Percentiles rank a stretch among this genome's conserved stretches.
Evolutionary conservation across 2,888 invertebrate genomes (phyloP).

Genomic region (Altica lythri): DNA sequence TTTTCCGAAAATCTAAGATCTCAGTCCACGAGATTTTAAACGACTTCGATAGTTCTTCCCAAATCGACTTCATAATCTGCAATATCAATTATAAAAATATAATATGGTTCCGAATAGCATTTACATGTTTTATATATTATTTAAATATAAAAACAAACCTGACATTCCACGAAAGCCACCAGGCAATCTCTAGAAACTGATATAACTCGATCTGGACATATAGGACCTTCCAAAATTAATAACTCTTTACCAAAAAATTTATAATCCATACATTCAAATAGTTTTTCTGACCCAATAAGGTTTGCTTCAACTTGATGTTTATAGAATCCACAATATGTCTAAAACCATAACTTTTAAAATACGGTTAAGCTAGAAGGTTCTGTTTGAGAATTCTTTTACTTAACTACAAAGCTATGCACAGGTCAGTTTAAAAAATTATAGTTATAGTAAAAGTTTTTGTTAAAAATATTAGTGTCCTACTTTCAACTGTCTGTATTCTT

Average conservation of each 20-base stretch:
- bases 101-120: not conserved
- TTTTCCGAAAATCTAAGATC: constrained; percentile 67
- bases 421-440: no score
- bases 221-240: constrained; percentile 71
- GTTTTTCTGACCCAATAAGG: constrained; percentile 74
- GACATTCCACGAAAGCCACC: constrained; percentile 85
- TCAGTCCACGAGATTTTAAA: constrained; percentile 68
- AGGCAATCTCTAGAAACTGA: constrained; percentile 83
- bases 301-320: constrained; percentile 85
- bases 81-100: constrained; percentile 30
- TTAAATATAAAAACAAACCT: constrained; percentile 59
- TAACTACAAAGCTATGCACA: no score
- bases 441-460: not conserved
- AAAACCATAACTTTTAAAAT: no score
- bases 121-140: not conserved
- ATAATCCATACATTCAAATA: constrained; percentile 86
- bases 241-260: constrained; percentile 64
- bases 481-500: constrained; percentile 80
- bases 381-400: no score
- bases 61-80: constrained; percentile 77
- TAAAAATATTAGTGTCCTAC: constrained; percentile 57
- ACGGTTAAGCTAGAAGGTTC: no score
- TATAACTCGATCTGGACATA: constrained; percentile 80
- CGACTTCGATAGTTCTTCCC: constrained; percentile 69
- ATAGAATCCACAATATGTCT: constrained; percentile 87